These are phyloP conservation scores for Festucalex cinctus DNA, from an alignment of 2,113 vertebrate genomes.

Conservation along the genomic window DNA sequence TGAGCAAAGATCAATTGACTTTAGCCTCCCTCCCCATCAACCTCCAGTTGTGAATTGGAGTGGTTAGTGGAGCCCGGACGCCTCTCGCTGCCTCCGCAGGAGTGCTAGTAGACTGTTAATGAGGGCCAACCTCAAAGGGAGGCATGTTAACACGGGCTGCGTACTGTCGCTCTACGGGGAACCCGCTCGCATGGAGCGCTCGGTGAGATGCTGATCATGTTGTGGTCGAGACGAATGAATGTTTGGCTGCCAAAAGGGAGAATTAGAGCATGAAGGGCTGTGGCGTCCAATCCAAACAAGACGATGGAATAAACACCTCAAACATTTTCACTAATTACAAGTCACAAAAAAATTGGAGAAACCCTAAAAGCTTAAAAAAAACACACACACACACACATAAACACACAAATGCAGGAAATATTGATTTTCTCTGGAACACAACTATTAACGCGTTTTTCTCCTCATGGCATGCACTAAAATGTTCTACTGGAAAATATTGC, in stretches of 20 bases:
- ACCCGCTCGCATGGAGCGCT: constrained; percentile 32
- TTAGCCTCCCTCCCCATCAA: background rate
- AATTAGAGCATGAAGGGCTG: constrained; percentile 64
- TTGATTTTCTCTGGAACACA: no score
- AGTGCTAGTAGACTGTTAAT: constrained; percentile 27
- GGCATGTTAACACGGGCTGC: constrained; percentile 22
- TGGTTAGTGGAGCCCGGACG: constrained; percentile 19
- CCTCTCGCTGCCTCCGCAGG: constrained; percentile 4
- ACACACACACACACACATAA: no score
- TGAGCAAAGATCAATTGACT: background rate
- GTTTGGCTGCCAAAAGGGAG: constrained; percentile 44
- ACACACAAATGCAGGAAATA: background rate
- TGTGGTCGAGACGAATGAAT: constrained; percentile 7
- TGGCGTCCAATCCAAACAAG: constrained; percentile 31
- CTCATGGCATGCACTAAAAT: background rate
- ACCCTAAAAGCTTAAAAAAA: background rate
- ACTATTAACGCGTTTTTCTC: no score
- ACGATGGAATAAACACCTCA: constrained; percentile 26
- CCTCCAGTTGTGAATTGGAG: constrained; percentile 21
- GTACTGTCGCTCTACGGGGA: constrained; percentile 37
- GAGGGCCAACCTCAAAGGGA: constrained; percentile 32
- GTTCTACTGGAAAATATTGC: background rate
- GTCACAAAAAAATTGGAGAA: constrained; percentile 8
- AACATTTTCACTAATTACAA: constrained; percentile 24
- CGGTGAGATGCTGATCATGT: constrained; percentile 49